Evolutionary conservation across 2,797 vertebrate genomes (phyloP).

Genomic region (Lerista edwardsae): DNA sequence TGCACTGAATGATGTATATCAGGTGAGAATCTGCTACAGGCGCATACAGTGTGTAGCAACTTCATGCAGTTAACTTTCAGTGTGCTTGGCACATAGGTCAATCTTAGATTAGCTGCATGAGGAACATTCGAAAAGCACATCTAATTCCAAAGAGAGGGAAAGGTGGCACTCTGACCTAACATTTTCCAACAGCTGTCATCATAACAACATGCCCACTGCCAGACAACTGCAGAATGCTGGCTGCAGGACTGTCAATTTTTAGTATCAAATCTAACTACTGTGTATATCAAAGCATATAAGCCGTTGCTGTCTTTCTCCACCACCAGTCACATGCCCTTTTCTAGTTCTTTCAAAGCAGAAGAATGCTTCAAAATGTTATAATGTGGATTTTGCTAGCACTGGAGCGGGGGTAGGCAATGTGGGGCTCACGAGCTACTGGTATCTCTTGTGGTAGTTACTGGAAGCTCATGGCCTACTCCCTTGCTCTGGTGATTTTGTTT

Average conservation of each 20-base stretch:
- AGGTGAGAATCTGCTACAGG: not conserved
- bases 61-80: not conserved
- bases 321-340: slow-evolving; percentile 37
- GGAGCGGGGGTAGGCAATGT: too few species aligned
- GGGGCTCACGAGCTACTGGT: too few species aligned
- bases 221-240: slow-evolving; percentile 61
- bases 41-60: not conserved
- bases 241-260: slow-evolving; percentile 18
- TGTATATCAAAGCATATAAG: slow-evolving; percentile 35
- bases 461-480: too few species aligned
- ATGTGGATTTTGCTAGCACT: not conserved
- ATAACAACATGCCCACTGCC: slow-evolving; percentile 56
- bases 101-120: slow-evolving; percentile 44
- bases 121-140: slow-evolving; percentile 37
- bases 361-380: slow-evolving; percentile 31
- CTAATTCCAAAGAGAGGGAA: slow-evolving; percentile 63
- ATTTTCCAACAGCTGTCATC: slow-evolving; percentile 76
- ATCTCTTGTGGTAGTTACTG: too few species aligned
- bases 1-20: not conserved
- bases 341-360: slow-evolving; percentile 53
- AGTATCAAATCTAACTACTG: slow-evolving; percentile 51
- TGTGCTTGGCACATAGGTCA: slow-evolving; percentile 54
- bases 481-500: too few species aligned
- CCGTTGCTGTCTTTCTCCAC: slow-evolving; percentile 36
- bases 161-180: slow-evolving; percentile 69